These are phyloP conservation scores for Porites rus DNA, from an alignment of 92 coral and sea anemone genomes.

Conservation along the genomic window DNA sequence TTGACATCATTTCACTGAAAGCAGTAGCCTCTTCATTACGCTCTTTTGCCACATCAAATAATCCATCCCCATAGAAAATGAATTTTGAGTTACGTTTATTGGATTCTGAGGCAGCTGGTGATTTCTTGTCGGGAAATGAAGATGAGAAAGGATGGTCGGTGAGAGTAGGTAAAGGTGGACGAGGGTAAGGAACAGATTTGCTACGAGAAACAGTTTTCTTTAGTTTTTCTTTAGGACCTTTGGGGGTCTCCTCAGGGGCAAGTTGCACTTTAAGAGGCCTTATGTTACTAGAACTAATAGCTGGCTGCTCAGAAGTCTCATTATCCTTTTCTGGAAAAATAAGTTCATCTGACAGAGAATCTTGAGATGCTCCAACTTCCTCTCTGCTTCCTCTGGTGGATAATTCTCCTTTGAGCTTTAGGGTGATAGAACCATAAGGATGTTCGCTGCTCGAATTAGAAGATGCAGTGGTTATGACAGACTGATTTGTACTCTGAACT, in stretches of 20 bases:
- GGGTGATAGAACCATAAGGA: constrained; percentile 80
- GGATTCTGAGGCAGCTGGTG: constrained; percentile 28
- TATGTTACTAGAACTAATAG: not conserved
- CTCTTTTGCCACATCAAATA: constrained; percentile 96
- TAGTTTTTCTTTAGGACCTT: not conserved
- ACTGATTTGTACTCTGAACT: constrained; percentile 16
- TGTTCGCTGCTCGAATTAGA: constrained; percentile 58
- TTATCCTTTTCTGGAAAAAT: constrained; percentile 16
- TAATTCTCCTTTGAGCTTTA: constrained; percentile 55
- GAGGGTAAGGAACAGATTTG: constrained; percentile 45
- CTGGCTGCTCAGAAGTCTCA: not conserved
- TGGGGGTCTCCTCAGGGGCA: constrained; percentile 59
- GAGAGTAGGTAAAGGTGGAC: constrained; percentile 45
- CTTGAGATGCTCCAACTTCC: not conserved
- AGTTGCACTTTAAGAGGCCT: constrained; percentile 72
- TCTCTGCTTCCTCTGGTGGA: constrained; percentile 46
- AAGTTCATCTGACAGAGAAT: constrained; percentile 9
- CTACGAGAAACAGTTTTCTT: not conserved
- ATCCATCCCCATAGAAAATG: constrained; percentile 84
- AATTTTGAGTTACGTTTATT: constrained; percentile 33
- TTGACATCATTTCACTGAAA: constrained; percentile 81
- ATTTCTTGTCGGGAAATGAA: constrained; percentile 37
- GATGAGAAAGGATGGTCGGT: constrained; percentile 59
- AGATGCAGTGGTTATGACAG: constrained; percentile 47
- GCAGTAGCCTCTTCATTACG: constrained; percentile 92